Evolutionary conservation across 1,140 invertebrate genomes (phyloP), one percentile per base, ranked within the genome.

Genomic region (Lordiphosa clarofinis): DNA sequence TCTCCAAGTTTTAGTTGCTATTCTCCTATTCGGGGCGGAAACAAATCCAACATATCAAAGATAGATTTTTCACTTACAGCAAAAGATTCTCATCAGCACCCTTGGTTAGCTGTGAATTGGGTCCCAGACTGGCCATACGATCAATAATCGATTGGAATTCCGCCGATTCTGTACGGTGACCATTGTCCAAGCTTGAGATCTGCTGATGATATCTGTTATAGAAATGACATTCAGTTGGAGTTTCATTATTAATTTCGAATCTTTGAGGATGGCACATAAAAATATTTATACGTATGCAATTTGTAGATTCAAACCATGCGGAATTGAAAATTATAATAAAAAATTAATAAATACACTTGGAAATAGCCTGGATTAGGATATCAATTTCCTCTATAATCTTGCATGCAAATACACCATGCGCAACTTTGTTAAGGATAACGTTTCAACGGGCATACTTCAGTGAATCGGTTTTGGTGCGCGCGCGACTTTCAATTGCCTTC

Each of bases 1-100:
- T n/a, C n/a, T n/a, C n/a, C n/a, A n/a, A n/a, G n/a, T n/a, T n/a
- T n/a, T n/a, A n/a, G n/a, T n/a, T n/a, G n/a, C n/a, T n/a, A n/a
- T n/a, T n/a, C n/a, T n/a, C n/a, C n/a, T n/a, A n/a, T n/a, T n/a
- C n/a, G n/a, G n/a, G n/a, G n/a, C n/a, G n/a, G n/a, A n/a, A n/a
- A n/a, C n/a, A n/a, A n/a, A n/a, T n/a, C n/a, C n/a, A n/a, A n/a
- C n/a, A n/a, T n/a, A n/a, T n/a, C n/a, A n/a, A n/a, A n/a, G n/a
- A n/a, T n/a, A n/a, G n/a, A n/a, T 21, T 15, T 4, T 8, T 4
- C 1, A 92, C 92, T 92, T 90, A 94, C 94, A 94, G 79, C 11
- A 94, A 86, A 21, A 94, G 88, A 68, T 92, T 90, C 67, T 94
- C 92, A 86, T 94, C 91, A 1, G 93, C 90, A 56, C 94, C 94